phyloP scores from a whole-genome alignment of 1,140 invertebrate genomes.

The Epicauta chinensis region DNA sequence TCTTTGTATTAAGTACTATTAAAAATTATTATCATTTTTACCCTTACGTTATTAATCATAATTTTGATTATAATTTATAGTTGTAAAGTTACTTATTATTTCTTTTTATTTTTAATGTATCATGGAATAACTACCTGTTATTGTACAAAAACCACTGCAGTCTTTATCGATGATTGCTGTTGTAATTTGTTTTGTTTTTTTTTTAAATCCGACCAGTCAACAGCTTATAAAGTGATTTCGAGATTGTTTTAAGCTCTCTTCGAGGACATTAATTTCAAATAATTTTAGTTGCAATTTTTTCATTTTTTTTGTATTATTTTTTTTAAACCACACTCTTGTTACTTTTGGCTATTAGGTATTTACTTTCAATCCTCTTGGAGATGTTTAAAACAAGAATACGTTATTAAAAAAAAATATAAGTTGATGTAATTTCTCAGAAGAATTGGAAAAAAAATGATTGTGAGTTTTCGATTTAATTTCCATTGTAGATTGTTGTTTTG shows the following conservation, averaged over 20 bases:
- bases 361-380: slow-evolving; percentile 6
- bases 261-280: neutral
- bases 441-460: slow-evolving; percentile 2
- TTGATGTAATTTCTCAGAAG: slow-evolving; percentile 2
- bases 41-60: neutral
- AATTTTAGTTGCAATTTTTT: too few species aligned
- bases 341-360: too few species aligned
- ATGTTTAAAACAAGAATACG: slow-evolving; percentile 12
- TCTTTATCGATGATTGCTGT: slow-evolving; percentile 12
- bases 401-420: slow-evolving; percentile 6
- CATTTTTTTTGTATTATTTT: too few species aligned
- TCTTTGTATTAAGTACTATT: slow-evolving; percentile 2
- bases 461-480: slow-evolving; percentile 7
- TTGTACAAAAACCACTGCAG: slow-evolving; percentile 16
- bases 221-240: slow-evolving; percentile 8
- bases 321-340: too few species aligned
- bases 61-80: slow-evolving; percentile 8
- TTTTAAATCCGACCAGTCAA: slow-evolving; percentile 14
- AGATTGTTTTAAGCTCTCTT: slow-evolving; percentile 17
- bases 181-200: slow-evolving; percentile 12
- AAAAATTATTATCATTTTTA: neutral
- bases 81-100: neutral
- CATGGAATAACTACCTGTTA: slow-evolving; percentile 15
- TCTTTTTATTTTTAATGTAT: slow-evolving; percentile 6
- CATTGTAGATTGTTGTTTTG: slow-evolving; percentile 13